Base-by-base conservation (phyloP, 2,797 vertebrate species). In the Lepilemur ruficaudatus region DNA sequence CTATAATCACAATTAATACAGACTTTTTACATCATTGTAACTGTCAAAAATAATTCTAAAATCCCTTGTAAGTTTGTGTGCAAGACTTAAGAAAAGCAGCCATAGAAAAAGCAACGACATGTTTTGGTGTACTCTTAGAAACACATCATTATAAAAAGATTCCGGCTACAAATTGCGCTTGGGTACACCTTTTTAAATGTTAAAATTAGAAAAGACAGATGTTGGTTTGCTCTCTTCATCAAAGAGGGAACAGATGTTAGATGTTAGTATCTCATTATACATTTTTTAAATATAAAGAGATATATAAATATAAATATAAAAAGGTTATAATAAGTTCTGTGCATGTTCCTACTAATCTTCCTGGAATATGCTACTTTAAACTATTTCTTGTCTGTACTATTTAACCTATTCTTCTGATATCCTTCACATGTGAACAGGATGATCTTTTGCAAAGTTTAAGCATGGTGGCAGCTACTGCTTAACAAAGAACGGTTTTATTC, bases 361-460 rank as follows among this genome's bases (percentile, higher is more conserved):
- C 6, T 12, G 17, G 72, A 95, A 91, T 96, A 7, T 94, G n/a
- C 13, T 50, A 73, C 84, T 90, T 67, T 92, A 91, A 82, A 92
- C 18, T 70, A 38, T 69, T 92, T 88, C 61, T 91, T 76, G 32
- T 69, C 52, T 81, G 59, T 50, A 20, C 11, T 79, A 79, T 90
- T 95, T 87, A 82, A 91, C 72, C 22, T 89, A 43, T 59, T 91
- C 18, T 94, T 83, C 30, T 75, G 25, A 86, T 93, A 67, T 65
- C 70, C 48, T 92, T 94, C 76, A 78, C 48, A 82, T 79, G 55
- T 63, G 70, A 96, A 88, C 28, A 38, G 73, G 65, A 76, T 46
- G 38, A 91, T 87, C 22, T 65, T 96, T 97, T 86, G n/a, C 35
- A 72, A 81, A 86, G 43, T 97, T 89, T 90, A 92, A 94, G 28